Evolutionary conservation across 2,113 vertebrate genomes (phyloP), one percentile per base, ranked within the genome.

Genomic region (Hyaena hyaena): DNA sequence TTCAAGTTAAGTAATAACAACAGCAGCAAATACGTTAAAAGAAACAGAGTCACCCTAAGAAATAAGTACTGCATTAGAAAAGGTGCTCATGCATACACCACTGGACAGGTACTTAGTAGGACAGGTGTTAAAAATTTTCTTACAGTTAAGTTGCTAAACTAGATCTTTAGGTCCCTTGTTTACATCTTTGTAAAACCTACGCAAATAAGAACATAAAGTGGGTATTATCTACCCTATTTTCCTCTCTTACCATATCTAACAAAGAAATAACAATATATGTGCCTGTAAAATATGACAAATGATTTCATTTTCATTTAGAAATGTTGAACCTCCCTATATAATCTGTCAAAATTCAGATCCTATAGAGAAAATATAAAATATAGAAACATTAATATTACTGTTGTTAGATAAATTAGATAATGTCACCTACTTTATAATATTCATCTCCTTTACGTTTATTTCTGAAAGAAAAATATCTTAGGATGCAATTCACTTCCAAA

Each of bases 291-390:
- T 81, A 69, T 48, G 6, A 90, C 33, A 95, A 93, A 93, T 23
- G 24, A 90, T 65, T 33, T 94, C 7, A 39, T 28, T 73, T 58
- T 87, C 77, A 84, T 79, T 95, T 93, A 87, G 66, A 93, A 90
- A 74, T 28, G 79, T 68, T 96, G 35, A 48, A 28, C 68, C 19
- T 85, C 10, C 66, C 14, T 90, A 65, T 63, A 65, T 76, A 69
- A 93, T 50, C 4, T 92, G 35, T 90, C n/a, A 90, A 93, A 97
- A 90, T 80, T 88, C 48, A 95, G 33, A 85, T 39, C 74, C 90
- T 69, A 69, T 39, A 81, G 68, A 93, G 81, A 74, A 91, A 96
- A 73, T 45, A 50, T 71, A 77, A 96, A 83, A 50, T 61, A 93
- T 0, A 93, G 15, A 80, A 86, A 48, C 17, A 92, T 63, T 50